A percentile compares a stretch with the other conserved stretches of the same genome.
phyloP scores from a whole-genome alignment of 2,113 vertebrate species.

The Siniperca chuatsi region DNA sequence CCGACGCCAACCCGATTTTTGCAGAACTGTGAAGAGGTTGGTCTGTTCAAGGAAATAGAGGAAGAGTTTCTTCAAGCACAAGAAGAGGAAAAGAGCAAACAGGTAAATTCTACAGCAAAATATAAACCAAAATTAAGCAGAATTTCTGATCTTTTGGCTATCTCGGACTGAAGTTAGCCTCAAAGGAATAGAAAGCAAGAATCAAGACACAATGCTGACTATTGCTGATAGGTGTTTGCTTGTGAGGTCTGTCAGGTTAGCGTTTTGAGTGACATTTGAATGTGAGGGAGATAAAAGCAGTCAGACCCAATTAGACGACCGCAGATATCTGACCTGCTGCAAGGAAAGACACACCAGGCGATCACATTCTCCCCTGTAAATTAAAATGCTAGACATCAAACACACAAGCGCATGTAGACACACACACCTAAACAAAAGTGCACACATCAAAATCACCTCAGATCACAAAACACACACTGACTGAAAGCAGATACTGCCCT shows the following conservation, averaged over 20 bases:
- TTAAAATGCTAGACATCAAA: constrained; percentile 78
- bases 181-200: not conserved
- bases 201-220: not conserved
- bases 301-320: constrained; percentile 85
- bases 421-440: constrained; percentile 23
- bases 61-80: constrained; percentile 95
- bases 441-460: constrained; percentile 6
- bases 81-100: constrained; percentile 93
- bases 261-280: constrained; percentile 58
- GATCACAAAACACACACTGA: not conserved
- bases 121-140: not conserved
- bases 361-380: constrained; percentile 84
- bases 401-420: constrained; percentile 28
- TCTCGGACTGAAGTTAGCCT: not conserved
- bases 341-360: constrained; percentile 70
- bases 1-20: constrained; percentile 96
- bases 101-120: constrained; percentile 78
- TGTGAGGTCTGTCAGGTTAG: constrained; percentile 19
- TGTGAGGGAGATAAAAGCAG: constrained; percentile 88
- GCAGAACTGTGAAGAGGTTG: constrained; percentile 98
- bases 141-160: not conserved
- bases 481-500: constrained; percentile 10
- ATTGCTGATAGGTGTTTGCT: constrained; percentile 5
- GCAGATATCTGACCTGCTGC: constrained; percentile 72
- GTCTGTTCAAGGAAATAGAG: constrained; percentile 96